Evolutionary conservation across 2,113 vertebrate species (phyloP).

Genomic region (Puma concolor): DNA sequence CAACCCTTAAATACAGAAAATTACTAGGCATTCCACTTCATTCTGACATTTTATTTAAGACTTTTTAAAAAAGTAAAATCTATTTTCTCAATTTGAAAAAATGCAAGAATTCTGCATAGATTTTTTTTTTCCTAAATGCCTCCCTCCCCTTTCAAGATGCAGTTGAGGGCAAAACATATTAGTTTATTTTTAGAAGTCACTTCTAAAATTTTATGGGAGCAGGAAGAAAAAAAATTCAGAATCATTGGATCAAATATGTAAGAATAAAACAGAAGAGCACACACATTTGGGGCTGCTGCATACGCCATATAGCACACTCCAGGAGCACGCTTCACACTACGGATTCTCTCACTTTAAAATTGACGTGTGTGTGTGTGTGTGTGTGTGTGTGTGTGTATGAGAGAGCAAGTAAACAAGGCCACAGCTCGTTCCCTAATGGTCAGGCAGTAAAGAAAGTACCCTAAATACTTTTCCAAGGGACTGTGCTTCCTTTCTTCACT

Average conservation of each 20-base stretch:
- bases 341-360: not conserved
- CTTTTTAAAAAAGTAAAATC: slow-evolving; percentile 1
- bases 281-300: not conserved
- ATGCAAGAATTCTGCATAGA: not conserved
- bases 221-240: not conserved
- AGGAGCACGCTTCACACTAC: not conserved
- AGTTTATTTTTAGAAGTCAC: slow-evolving; percentile 21
- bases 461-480: not conserved
- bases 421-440: not conserved
- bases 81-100: slow-evolving; percentile 50
- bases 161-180: not conserved
- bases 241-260: not conserved
- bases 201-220: not conserved
- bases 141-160: not conserved
- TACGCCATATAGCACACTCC: not conserved
- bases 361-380: not conserved
- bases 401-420: not conserved
- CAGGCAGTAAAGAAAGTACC: not conserved
- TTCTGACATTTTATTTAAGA: not conserved
- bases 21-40: slow-evolving; percentile 40
- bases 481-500: not conserved
- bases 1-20: slow-evolving; percentile 19
- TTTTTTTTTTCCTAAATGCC: not conserved
- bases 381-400: too few species aligned
- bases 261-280: not conserved